A percentile compares a stretch with the other conserved stretches of the same genome.
Conservation (phyloP, 2,797 vertebrate species). For the Danio jaintianensis region DNA sequence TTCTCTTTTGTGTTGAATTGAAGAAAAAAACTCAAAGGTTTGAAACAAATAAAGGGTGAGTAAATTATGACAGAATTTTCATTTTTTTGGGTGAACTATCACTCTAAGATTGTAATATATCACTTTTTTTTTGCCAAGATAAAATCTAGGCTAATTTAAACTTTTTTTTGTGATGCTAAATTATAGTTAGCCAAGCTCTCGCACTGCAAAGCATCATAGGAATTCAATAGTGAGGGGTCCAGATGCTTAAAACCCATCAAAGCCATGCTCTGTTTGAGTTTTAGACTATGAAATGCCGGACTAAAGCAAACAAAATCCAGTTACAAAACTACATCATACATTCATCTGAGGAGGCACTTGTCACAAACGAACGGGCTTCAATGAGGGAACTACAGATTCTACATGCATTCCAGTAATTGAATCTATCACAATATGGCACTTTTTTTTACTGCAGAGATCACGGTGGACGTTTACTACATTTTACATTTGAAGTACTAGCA, state of each 20-base stretch:
- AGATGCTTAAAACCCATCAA: background rate
- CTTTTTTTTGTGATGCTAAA: background rate
- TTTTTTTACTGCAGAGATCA: background rate
- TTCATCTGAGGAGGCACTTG: slow-evolving; percentile 56
- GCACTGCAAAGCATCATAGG: background rate
- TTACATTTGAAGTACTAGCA: background rate
- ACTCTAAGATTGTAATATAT: too few relatives aligned
- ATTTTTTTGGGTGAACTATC: too few relatives aligned
- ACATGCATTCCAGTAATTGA: slow-evolving; percentile 35
- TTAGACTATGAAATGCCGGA: background rate
- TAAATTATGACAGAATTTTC: too few relatives aligned
- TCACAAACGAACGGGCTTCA: slow-evolving; percentile 45
- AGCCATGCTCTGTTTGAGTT: background rate
- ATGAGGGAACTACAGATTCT: background rate
- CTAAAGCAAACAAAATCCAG: background rate
- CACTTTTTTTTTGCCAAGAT: background rate
- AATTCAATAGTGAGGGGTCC: background rate
- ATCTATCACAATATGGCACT: slow-evolving; percentile 5
- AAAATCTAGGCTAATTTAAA: background rate
- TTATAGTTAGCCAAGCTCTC: background rate
- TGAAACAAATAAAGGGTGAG: too few relatives aligned
- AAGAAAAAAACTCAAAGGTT: too few relatives aligned
- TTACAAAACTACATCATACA: slow-evolving; percentile 40
- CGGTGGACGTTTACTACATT: slow-evolving; percentile 2
- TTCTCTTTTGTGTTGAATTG: too few relatives aligned